Evolutionary conservation across 2,113 vertebrate genomes (phyloP), one percentile per base, ranked within the genome.

Genomic region (Candoia aspera): DNA sequence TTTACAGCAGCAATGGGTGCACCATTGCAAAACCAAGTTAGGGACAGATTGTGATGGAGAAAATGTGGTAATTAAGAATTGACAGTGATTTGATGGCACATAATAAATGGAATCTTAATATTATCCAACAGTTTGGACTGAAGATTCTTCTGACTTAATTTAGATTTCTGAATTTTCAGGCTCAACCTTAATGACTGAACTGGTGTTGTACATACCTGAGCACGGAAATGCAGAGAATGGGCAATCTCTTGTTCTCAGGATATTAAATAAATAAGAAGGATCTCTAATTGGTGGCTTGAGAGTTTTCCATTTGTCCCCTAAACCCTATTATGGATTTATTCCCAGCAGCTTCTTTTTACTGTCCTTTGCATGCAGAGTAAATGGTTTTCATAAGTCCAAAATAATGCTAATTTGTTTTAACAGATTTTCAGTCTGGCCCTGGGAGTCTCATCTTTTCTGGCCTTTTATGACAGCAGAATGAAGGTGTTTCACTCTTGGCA

Each of bases 401-500:
- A 21, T 55, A 49, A 53, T 10, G 9, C 29, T 55, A 26, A 83
- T 79, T 60, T 64, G 6, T 88, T 62, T 62, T 46, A 87, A 53
- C 57, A 2, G 0, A 37, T 64, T 59, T 84, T 53, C 46, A 84
- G 58, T 17, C 10, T 54, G 53, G 86, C 49, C 37, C n/a, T n/a
- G 17, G 29, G 60, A 55, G 60, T 4, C 46, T 19, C 37, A 59
- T 92, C 49, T 59, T 26, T 83, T 87, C 64, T 42, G n/a, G 62
- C 64, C 26, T 87, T 91, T 55, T 46, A 26, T 64, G 86, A 91
- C 73, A 91, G 79, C 12, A 89, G 59, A 58, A 93, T 33, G 53
- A 93, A 64, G 92, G 90, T 85, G 90, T 49, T 93, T 91, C 55
- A 24, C 90, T 91, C 86, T 89, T 79, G 84, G 73, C 79, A 89